phyloP scores from a whole-genome alignment of 64 coral and sea anemone species.

The Montipora cactus region DNA sequence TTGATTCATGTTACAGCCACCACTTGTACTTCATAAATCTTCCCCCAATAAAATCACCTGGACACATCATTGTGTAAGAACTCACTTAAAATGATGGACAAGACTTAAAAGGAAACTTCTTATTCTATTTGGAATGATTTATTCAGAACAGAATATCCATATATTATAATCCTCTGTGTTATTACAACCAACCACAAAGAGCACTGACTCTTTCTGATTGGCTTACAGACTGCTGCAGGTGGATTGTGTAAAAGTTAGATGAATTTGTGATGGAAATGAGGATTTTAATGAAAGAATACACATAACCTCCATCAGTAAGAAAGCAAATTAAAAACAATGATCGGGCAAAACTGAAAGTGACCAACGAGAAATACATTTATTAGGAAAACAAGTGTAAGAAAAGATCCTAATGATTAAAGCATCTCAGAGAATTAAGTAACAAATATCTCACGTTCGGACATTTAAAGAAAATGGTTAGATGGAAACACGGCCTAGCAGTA shows the following conservation, averaged over 20 bases:
- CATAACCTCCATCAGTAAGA: too few species aligned
- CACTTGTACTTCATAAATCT: not conserved
- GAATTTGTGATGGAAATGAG: not conserved
- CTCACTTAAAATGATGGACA: not conserved
- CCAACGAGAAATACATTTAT: too few species aligned
- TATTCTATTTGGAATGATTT: not conserved
- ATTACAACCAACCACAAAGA: slow-evolving; percentile 22
- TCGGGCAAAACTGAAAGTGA: too few species aligned
- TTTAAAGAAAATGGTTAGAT: too few species aligned
- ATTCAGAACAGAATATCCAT: slow-evolving; percentile 6
- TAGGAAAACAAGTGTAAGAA: too few species aligned
- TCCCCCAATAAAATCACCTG: not conserved
- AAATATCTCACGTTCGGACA: too few species aligned
- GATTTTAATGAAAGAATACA: not conserved
- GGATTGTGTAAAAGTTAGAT: not conserved
- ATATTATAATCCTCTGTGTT: not conserved
- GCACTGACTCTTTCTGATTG: not conserved
- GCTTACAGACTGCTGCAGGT: slow-evolving; percentile 13
- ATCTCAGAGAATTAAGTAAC: too few species aligned
- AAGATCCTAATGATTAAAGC: too few species aligned
- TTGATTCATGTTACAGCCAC: not conserved
- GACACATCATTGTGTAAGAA: not conserved
- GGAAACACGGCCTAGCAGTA: too few species aligned
- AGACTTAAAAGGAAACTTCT: not conserved
- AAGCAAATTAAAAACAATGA: too few species aligned